A percentile compares a stretch with the other conserved stretches of the same genome.
Conservation (phyloP, 2,113 vertebrate species). For the Amazona vittata region DNA sequence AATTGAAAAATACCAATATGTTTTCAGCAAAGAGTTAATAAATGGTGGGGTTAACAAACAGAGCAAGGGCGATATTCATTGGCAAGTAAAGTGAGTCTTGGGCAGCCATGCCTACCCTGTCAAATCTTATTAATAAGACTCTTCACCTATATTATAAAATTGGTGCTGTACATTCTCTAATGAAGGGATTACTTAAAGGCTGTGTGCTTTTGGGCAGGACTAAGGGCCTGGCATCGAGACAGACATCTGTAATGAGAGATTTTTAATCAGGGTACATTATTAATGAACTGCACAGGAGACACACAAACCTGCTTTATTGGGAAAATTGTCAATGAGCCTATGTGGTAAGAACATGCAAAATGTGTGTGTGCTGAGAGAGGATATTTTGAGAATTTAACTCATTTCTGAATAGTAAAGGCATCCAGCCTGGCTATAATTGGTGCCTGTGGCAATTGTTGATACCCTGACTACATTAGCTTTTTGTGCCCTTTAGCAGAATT, state of each 20-base stretch:
- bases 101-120: not conserved
- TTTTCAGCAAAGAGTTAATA: not conserved
- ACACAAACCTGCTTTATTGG: constrained; percentile 21
- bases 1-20: not conserved
- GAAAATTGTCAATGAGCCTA: constrained; percentile 29
- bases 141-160: not conserved
- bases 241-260: constrained; percentile 7
- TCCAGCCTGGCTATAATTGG: constrained; percentile 51
- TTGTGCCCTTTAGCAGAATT: constrained; percentile 49
- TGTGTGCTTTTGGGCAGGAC: not conserved
- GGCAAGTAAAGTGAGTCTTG: not conserved
- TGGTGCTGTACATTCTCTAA: not conserved
- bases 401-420: constrained; percentile 39
- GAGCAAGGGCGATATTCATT: not conserved
- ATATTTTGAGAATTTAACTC: constrained; percentile 61
- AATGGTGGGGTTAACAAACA: not conserved
- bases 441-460: constrained; percentile 63
- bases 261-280: constrained; percentile 54
- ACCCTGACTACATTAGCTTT: constrained; percentile 36
- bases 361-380: constrained; percentile 1
- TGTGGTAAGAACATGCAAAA: constrained; percentile 27
- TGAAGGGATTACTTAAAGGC: constrained; percentile 36
- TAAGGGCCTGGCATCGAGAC: not conserved
- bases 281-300: constrained; percentile 33
- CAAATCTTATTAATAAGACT: not conserved